Base-by-base conservation (phyloP, 1,140 invertebrate species). In the Holotrichia oblita region DNA sequence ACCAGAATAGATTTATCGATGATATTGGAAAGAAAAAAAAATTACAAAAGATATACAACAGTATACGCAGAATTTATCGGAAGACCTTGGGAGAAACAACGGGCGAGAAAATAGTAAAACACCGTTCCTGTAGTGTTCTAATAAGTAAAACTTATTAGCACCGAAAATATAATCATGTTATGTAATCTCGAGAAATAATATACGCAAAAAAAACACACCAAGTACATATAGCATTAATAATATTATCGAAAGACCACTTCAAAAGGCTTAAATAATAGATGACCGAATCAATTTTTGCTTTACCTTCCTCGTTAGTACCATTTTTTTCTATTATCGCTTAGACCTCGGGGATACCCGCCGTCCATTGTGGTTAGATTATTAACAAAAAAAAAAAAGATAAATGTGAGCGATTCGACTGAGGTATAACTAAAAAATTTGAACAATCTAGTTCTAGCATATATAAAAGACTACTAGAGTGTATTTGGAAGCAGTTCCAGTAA, bases 101-200 rank as follows among this genome's bases (percentile, higher is more conserved):
- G 27, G 27, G 27, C 61, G 2, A 9, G 6, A 10, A 22, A 69
- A n/a, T n/a, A n/a, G n/a, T 27, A 22, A 69, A 69, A 27, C 22
- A 69, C 61, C 20, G 61, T 27, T 20, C 27, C 61, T 69, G 24
- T 22, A 55, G n/a, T 7, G 8, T 69, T 69, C 20, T 34, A 69
- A 34, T 34, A 69, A 27, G 17, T 22, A 69, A 69, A 24, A 27
- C 27, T 34, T 69, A 69, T 69, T 69, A 69, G 27, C 61, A 69
- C 24, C 2, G 12, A 55, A 55, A 27, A 14, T 14, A 69, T 27
- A 22, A 27, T 22, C 10, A 48, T 12, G 22, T 69, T 69, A 27
- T 22, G 22, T 69, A 69, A 69, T 22, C 61, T 69, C 61, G 61
- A 69, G n/a, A 14, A 48, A 34, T 69, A 69, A 69, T 9, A 69